Evolutionary conservation across 1,140 invertebrate genomes (phyloP).

Genomic region (Hirudo medicinalis): DNA sequence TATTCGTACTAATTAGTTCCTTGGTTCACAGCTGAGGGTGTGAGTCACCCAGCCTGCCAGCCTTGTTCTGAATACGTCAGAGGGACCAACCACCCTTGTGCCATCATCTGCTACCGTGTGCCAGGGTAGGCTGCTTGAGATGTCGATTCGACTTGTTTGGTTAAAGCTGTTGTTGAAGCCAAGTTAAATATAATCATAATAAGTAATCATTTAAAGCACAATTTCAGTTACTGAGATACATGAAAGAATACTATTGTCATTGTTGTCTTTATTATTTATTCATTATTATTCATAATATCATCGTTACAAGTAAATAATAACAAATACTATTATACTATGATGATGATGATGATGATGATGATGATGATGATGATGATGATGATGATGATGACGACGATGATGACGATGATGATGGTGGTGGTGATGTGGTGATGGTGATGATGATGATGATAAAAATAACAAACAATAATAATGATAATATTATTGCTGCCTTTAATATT

Average conservation of each 20-base stretch:
- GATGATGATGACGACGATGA: background rate
- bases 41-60: conserved; percentile 28
- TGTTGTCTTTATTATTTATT: too few relatives aligned
- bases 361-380: background rate
- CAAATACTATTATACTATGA: too few relatives aligned
- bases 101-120: conserved; percentile 30
- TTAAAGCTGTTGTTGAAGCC: too few relatives aligned
- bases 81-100: conserved; percentile 34
- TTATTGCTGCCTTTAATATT: background rate
- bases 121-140: conserved; percentile 27
- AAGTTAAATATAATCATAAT: too few relatives aligned
- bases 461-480: background rate
- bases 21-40: conserved; percentile 29
- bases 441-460: background rate
- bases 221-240: too few relatives aligned
- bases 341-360: background rate
- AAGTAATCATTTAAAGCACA: too few relatives aligned
- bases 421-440: background rate
- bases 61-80: conserved; percentile 31
- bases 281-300: too few relatives aligned
- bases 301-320: too few relatives aligned
- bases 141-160: background rate
- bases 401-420: background rate
- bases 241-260: too few relatives aligned
- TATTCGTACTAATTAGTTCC: background rate